Evolutionary conservation across 2,797 vertebrate genomes (phyloP).

Genomic region (Podarcis lilfordi): DNA sequence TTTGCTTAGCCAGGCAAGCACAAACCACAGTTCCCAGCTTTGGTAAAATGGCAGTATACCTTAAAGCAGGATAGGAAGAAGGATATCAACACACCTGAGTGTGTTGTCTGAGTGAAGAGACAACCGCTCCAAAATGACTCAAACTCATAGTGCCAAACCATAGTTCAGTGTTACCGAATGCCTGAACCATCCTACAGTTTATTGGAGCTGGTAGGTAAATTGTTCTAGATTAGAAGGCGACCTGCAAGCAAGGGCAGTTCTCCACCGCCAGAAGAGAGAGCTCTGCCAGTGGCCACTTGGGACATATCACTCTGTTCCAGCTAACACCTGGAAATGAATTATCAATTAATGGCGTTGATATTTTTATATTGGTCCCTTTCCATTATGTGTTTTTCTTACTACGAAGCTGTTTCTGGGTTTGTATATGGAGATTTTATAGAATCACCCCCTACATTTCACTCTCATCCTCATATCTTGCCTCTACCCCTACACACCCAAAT

Average conservation of each 20-base stretch:
- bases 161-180: too few relatives aligned
- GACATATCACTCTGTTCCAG: too few relatives aligned
- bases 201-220: background rate
- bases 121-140: too few relatives aligned
- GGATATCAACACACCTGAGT: too few relatives aligned
- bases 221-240: background rate
- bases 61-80: too few relatives aligned
- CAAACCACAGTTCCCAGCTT: background rate
- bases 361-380: background rate
- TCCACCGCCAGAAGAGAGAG: too few relatives aligned
- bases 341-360: background rate
- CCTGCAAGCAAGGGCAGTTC: background rate
- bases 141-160: too few relatives aligned
- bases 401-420: background rate
- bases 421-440: background rate
- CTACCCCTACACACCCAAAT: too few relatives aligned
- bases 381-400: background rate
- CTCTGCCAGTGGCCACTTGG: background rate
- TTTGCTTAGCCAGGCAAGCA: background rate
- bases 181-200: background rate
- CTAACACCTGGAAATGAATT: background rate
- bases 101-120: too few relatives aligned
- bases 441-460: too few relatives aligned
- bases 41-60: too few relatives aligned
- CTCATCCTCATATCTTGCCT: too few relatives aligned